A percentile compares a stretch with the other conserved stretches of the same genome.
Conservation (phyloP, 2,797 vertebrate genomes). For the Enteromius fasciolatus region DNA sequence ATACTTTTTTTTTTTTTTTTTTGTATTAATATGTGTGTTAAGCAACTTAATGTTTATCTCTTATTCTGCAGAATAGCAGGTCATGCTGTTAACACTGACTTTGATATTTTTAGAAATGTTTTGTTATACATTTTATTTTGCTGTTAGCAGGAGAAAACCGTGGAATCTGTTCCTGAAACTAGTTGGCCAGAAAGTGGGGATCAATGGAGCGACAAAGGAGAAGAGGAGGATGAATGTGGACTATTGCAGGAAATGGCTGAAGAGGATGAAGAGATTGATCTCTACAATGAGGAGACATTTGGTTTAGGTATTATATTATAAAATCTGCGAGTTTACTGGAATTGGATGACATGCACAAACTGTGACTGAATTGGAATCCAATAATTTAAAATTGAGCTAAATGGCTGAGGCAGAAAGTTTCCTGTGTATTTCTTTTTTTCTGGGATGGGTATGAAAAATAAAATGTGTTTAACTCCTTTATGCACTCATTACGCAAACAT, state of each 20-base stretch:
- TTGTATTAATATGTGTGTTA: neutral
- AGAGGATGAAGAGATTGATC: conserved; percentile 84
- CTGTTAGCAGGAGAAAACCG: conserved; percentile 54
- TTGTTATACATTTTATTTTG: neutral
- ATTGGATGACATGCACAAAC: neutral
- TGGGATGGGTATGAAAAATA: neutral
- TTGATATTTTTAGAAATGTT: neutral
- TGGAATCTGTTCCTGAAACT: conserved; percentile 36
- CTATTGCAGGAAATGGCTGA: conserved; percentile 82
- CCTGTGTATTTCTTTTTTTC: neutral
- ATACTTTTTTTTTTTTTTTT: too few species aligned
- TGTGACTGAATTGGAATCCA: neutral
- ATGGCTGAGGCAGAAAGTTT: neutral
- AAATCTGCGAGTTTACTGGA: neutral
- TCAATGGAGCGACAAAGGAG: conserved; percentile 74
- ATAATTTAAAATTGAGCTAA: neutral
- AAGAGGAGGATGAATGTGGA: conserved; percentile 71
- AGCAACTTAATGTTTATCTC: neutral
- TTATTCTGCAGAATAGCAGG: neutral
- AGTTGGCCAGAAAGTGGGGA: conserved; percentile 77
- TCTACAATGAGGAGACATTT: conserved; percentile 87
- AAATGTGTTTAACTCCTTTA: neutral
- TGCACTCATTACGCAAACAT: neutral
- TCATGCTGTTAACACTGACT: neutral
- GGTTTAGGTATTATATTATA: conserved; percentile 76